A percentile compares a stretch with the other conserved stretches of the same genome.
phyloP scores from a whole-genome alignment of 2,113 vertebrate species.

The Chitala chitala region DNA sequence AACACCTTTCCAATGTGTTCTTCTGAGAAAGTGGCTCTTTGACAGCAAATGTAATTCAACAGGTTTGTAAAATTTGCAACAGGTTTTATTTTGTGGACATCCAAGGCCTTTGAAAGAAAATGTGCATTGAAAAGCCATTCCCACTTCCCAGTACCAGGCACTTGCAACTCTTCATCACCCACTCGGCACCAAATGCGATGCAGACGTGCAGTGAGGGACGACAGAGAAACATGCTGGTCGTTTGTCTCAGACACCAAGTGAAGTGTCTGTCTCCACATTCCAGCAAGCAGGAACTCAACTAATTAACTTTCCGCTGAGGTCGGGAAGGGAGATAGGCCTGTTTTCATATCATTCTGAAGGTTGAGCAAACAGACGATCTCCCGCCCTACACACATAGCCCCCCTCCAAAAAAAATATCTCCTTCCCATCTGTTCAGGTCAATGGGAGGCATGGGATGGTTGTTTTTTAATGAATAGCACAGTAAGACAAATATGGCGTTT shows the following conservation, averaged over 20 bases:
- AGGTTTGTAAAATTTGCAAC: not conserved
- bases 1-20: too few species aligned
- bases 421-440: constrained; percentile 49
- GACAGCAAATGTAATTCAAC: too few species aligned
- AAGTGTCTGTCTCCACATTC: constrained; percentile 40
- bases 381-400: constrained; percentile 26
- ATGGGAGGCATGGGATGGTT: constrained; percentile 44
- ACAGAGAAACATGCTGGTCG: constrained; percentile 39
- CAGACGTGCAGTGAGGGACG: constrained; percentile 8
- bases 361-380: constrained; percentile 49
- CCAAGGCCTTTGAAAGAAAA: too few species aligned
- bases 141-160: too few species aligned
- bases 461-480: constrained; percentile 49
- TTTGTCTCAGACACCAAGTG: constrained; percentile 27
- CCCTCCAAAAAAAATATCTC: constrained; percentile 50
- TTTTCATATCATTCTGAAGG: constrained; percentile 57
- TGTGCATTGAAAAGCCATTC: too few species aligned
- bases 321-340: constrained; percentile 40
- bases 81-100: not conserved
- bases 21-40: too few species aligned
- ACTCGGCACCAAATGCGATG: constrained; percentile 44
- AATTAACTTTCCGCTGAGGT: constrained; percentile 55
- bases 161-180: constrained; percentile 25
- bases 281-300: constrained; percentile 49
- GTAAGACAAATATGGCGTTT: constrained; percentile 21